phyloP scores from a whole-genome alignment of 2,797 vertebrate genomes.

The Schizopygopsis pylzovi region DNA sequence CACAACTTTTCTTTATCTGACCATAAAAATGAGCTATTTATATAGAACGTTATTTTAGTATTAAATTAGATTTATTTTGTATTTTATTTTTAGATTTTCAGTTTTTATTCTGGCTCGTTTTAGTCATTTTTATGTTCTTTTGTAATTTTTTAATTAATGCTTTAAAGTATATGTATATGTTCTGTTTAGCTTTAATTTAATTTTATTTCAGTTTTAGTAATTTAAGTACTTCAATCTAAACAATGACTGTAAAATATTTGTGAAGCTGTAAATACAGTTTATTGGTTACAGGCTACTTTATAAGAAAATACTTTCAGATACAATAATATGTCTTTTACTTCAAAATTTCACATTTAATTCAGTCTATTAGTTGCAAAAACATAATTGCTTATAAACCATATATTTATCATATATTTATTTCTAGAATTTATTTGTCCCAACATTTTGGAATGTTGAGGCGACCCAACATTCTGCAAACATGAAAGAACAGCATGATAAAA shows the following conservation, averaged over 20 bases:
- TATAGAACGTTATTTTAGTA: not conserved
- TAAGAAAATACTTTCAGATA: not conserved
- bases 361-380: not conserved
- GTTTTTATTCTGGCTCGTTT: not conserved
- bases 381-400: not conserved
- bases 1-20: not conserved
- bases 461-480: conserved; percentile 11
- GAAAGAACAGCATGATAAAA: conserved; percentile 30
- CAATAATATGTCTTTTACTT: not conserved
- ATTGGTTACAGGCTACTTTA: no score
- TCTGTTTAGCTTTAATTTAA: not conserved
- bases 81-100: not conserved
- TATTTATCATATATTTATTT: not conserved
- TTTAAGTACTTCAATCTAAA: no score
- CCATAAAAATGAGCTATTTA: not conserved
- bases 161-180: no score
- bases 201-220: not conserved
- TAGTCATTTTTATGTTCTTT: not conserved
- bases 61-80: not conserved
- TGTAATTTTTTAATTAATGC: not conserved
- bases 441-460: conserved; percentile 14
- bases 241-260: no score
- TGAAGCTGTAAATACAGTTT: no score
- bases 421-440: conserved; percentile 16
- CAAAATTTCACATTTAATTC: not conserved